Evolutionary conservation across 2,113 vertebrate genomes (phyloP).

Genomic region (Carettochelys insculpta): DNA sequence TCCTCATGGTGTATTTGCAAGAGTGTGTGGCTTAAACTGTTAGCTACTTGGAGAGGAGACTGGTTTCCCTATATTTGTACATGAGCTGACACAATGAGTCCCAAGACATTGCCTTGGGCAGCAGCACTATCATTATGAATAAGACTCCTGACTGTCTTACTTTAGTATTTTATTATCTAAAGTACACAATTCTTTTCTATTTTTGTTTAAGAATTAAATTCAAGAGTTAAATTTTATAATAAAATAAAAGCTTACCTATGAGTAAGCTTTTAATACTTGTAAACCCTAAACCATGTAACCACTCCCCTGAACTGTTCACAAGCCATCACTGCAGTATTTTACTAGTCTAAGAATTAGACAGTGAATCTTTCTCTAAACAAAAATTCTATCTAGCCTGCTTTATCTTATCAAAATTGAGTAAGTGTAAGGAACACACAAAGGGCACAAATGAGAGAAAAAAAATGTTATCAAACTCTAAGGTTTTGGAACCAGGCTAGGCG

Average conservation of each 20-base stretch:
- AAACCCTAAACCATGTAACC: not conserved
- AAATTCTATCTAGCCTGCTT: not conserved
- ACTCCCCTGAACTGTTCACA: not conserved
- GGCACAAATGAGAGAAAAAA: not conserved
- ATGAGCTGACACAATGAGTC: not conserved
- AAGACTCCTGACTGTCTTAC: no score
- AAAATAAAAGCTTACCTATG: no score
- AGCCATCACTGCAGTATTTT: not conserved
- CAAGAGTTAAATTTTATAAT: no score
- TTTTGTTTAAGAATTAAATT: no score
- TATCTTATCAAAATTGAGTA: fast-evolving
- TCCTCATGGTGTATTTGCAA: no score
- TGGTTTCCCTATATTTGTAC: not conserved
- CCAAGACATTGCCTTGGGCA: not conserved
- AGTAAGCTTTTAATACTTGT: not conserved
- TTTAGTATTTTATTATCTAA: no score
- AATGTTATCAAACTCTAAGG: not conserved
- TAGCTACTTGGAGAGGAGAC: not conserved
- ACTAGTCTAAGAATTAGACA: not conserved
- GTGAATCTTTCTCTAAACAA: not conserved
- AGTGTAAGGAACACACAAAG: not conserved
- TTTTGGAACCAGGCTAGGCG: not conserved
- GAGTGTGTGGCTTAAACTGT: not conserved
- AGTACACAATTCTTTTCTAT: no score
- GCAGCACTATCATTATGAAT: not conserved